These are phyloP conservation scores for Chymomyza procnemis DNA, from an alignment of 2,888 invertebrate genomes.

Conservation along the genomic window DNA sequence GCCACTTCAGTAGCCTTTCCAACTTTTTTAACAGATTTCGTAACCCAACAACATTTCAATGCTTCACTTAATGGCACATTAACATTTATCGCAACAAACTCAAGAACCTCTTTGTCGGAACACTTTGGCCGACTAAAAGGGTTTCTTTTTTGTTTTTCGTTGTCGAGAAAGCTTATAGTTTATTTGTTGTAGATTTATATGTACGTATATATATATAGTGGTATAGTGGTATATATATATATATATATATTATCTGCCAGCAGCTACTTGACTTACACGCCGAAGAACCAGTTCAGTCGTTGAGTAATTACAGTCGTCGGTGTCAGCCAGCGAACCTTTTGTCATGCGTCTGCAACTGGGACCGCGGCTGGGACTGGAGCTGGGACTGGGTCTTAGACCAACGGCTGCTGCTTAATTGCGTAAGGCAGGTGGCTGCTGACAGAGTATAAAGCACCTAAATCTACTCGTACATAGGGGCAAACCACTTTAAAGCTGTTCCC, in stretches of 20 bases:
- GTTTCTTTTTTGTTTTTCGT: conserved; percentile 47
- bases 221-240: too few relatives aligned
- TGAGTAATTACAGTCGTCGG: conserved; percentile 61
- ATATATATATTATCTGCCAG: conserved; percentile 50
- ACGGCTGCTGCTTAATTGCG: conserved; percentile 61
- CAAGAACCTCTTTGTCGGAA: not conserved
- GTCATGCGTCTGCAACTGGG: conserved; percentile 43
- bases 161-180: conserved; percentile 47
- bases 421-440: conserved; percentile 71
- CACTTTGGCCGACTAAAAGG: conserved; percentile 44
- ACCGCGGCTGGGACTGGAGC: not conserved
- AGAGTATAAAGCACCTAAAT: conserved; percentile 60
- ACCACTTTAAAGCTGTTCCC: conserved; percentile 70
- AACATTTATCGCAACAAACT: conserved; percentile 54
- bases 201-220: too few relatives aligned
- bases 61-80: conserved; percentile 67
- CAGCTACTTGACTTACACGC: conserved; percentile 70
- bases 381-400: conserved; percentile 10
- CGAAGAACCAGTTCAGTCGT: conserved; percentile 61
- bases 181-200: conserved; percentile 9
- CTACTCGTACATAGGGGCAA: conserved; percentile 39
- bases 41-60: conserved; percentile 50
- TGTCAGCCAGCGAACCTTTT: conserved; percentile 48
- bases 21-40: not conserved
- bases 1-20: not conserved